Base-by-base conservation (phyloP, 2,113 vertebrate genomes). In the Rousettus leschenaultii region DNA sequence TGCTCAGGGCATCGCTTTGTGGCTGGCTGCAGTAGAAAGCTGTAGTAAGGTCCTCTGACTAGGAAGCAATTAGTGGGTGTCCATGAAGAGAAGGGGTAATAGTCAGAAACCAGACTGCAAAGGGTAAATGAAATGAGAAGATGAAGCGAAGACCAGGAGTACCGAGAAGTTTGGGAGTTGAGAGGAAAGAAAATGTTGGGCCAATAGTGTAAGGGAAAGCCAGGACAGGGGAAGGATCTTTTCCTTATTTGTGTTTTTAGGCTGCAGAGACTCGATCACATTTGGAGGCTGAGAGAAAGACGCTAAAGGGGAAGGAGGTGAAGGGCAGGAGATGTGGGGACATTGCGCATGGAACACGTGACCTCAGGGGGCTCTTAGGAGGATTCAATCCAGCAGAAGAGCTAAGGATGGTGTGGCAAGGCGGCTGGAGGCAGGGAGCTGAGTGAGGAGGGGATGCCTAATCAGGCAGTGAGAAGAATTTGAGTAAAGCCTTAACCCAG, bases 391-490 rank as follows among this genome's bases (percentile, higher is more conserved):
- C 15, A 71, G 40, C 38, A 55, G 63, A 43, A 86, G 40, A 18
- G 30, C n/a, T 55, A 30, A 65, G 59, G 66, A 14, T 45, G 22
- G 70, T 16, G 5, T 30, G 21, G 12, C 55, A 24, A 70, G 65
- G 61, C 59, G 22, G 55, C 30, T n/a, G 57, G 63, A 48, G 68
- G 40, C 21, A 22, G 45, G 40, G 38, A 90, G 30, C 55, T 68
- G 63, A 88, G 22, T 12, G 70, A n/a, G 26, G 40, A 94, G 65
- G 65, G 45, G n/a, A 71, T 91, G 79, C 53, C 15, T 59, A 65
- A 61, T 48, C 33, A 65, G 66, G 45, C 95, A 88, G 38, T 87
- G 61, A 95, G 80, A 94, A 86, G 88, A 85, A 45, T 51, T 51
- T 45, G 43, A 82, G 38, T 90, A 71, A 73, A 85, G n/a, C 28